Base-by-base conservation (phyloP, 2,888 invertebrate genomes). In the Cephus pygmeus region DNA sequence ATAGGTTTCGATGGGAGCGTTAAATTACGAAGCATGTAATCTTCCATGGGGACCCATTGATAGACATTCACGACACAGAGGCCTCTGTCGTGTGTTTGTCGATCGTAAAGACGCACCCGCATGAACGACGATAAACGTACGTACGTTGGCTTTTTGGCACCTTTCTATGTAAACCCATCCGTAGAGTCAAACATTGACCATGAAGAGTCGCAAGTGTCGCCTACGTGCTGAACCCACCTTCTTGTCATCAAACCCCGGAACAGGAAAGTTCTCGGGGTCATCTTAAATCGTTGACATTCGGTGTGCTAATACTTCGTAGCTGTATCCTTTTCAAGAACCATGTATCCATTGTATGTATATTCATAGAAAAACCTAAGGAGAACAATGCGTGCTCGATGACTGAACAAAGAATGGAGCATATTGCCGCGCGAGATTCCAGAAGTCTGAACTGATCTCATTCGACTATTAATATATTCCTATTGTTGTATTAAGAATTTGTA, bases 111-210 rank as follows among this genome's bases (percentile, higher is more conserved):
- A 15, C 56, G 56, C 56, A 56, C 56, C 56, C 40, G 40, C 40
- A 40, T 40, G 56, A 9, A 56, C 56, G 23, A 23, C 56, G 56
- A 56, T 56, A 23, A 56, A 56, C 56, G 23, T 56, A 6, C 23
- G 9, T 23, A 15, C 23, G 56, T 56, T 23, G 71, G 71, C 71
- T 12, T 71, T 34, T 71, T 71, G 33, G 31, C 71, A 71, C 71
- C 71, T 71, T 71, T 71, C 71, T 71, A 71, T 71, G 71, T 71
- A 71, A 71, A 71, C 71, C 12, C 71, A 15, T 56, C 9, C 56
- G 56, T 56, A 56, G 23, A 56, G 56, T 56, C 56, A 56, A 56
- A 56, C 56, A 56, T 56, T 56, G 23, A 56, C 56, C 56, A 23
- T 23, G 23, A 56, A 23, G 56, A 56, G 56, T 56, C 56, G 56